These are phyloP conservation scores for Tautogolabrus adspersus DNA, from an alignment of 2,113 vertebrate species.

Conservation along the genomic window DNA sequence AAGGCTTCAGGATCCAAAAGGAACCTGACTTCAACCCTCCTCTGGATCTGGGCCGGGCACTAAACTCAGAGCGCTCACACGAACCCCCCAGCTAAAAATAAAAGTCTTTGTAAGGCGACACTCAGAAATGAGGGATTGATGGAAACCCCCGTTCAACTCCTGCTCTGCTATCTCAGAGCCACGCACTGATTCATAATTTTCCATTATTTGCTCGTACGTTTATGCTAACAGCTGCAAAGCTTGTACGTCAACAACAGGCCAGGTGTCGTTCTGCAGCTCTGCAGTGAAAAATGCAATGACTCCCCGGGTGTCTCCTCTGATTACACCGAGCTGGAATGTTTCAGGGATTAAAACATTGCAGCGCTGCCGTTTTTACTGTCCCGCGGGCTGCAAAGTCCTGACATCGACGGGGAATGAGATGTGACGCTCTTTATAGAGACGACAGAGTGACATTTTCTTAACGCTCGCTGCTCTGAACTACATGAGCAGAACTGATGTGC, in stretches of 20 bases:
- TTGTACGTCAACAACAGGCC: conserved; percentile 55
- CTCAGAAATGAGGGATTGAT: conserved; percentile 74
- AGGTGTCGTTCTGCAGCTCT: conserved; percentile 6
- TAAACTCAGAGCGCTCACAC: conserved; percentile 43
- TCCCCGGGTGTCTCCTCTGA: conserved; percentile 44
- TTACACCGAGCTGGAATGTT: conserved; percentile 51
- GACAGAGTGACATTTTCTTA: conserved; percentile 14
- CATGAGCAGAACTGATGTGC: neutral
- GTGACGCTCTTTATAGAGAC: conserved; percentile 55
- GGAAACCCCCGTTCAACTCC: conserved; percentile 64
- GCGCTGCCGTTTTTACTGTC: conserved; percentile 50
- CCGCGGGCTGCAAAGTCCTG: conserved; percentile 53
- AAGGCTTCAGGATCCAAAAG: conserved; percentile 69
- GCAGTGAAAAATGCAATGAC: conserved; percentile 4
- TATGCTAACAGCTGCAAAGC: conserved; percentile 30
- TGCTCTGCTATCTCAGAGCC: conserved; percentile 5
- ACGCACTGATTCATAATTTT: conserved; percentile 45
- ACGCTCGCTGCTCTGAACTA: neutral
- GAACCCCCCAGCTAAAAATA: conserved; percentile 83
- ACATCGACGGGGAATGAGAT: conserved; percentile 49
- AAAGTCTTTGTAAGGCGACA: conserved; percentile 89
- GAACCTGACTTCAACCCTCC: conserved; percentile 81
- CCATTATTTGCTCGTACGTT: neutral
- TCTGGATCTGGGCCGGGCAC: conserved; percentile 24
- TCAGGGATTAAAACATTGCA: conserved; percentile 51